Base-by-base conservation (phyloP, 1,140 invertebrate genomes). In the Drosophila baimaii region DNA sequence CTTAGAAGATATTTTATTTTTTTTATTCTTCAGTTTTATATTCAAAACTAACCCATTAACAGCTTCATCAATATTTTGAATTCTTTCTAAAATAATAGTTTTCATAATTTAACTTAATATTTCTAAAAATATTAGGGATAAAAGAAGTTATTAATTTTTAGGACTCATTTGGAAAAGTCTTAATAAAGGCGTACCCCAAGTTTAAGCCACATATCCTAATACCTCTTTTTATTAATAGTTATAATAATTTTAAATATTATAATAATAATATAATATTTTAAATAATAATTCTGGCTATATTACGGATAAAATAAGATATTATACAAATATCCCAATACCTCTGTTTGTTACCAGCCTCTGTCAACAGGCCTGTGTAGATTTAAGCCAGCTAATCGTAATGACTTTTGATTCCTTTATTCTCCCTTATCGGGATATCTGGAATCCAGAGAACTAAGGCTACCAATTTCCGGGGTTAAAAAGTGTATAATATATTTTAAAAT, bases 381-480 rank as follows among this genome's bases (percentile, higher is more conserved):
- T 52, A 52, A 33, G 31, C 31, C 51, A 19, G 49, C 49, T 54
- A 54, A 54, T 54, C 51, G 51, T 54, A 54, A 54, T 54, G 51
- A 54, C 51, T 54, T 54, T 54, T 54, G 31, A 54, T 54, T 54
- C 51, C 51, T n/a, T 54, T 54, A 21, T 54, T 23, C 31, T 35
- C 31, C 31, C 31, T 35, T 54, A 54, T 54, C 51, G 6, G 51
- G 19, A 54, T 54, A 54, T 54, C 51, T 10, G 9, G 19, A 23
- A 23, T 54, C 51, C 31, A 54, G 51, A 23, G 49, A 54, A 54
- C 51, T 54, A 54, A 9, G 31, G 29, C 31, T 54, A 12, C 51
- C 51, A 54, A 58, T 31, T 61, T 64, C 35, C 56, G 61, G 61
- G 56, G 55, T 61, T 61, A 63, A 9, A 61, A 41, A 23, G 25